Percentiles rank a stretch among this genome's conserved stretches.
Evolutionary conservation across 2,113 vertebrate species (phyloP).

Genomic region (Entosphenus tridentatus): DNA sequence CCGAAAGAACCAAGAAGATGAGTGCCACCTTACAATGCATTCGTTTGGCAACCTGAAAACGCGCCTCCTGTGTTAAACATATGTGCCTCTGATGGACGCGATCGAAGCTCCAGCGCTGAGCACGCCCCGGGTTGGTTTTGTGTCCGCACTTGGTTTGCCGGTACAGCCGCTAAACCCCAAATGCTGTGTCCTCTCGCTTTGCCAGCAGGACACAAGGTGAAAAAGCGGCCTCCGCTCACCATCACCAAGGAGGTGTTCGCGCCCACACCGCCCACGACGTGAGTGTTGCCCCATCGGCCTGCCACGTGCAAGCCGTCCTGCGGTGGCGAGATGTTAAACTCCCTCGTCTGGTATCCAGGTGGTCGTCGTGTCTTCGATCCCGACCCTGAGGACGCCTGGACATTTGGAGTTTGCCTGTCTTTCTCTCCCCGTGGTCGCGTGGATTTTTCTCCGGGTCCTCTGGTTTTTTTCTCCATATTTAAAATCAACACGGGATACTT

Average conservation of each 20-base stretch:
- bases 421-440: not conserved
- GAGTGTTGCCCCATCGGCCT: not conserved
- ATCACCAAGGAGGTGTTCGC: slow-evolving; percentile 1
- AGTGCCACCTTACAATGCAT: no score
- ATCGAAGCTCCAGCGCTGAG: no score
- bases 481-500: not conserved
- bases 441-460: not conserved
- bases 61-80: no score
- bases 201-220: not conserved
- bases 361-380: not conserved
- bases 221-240: not conserved
- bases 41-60: no score
- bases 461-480: not conserved
- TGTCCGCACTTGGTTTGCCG: no score
- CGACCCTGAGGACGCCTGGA: not conserved
- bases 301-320: not conserved
- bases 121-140: no score
- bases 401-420: not conserved
- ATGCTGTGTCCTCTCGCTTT: not conserved
- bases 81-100: no score
- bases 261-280: not conserved
- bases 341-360: not conserved
- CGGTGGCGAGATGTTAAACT: not conserved
- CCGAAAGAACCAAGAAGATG: no score
- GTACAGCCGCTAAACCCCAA: no score